Percentiles rank a stretch among this genome's conserved stretches.
These are phyloP conservation scores for Rutpela maculata DNA, from an alignment of 2,888 invertebrate genomes.

Conservation along the genomic window DNA sequence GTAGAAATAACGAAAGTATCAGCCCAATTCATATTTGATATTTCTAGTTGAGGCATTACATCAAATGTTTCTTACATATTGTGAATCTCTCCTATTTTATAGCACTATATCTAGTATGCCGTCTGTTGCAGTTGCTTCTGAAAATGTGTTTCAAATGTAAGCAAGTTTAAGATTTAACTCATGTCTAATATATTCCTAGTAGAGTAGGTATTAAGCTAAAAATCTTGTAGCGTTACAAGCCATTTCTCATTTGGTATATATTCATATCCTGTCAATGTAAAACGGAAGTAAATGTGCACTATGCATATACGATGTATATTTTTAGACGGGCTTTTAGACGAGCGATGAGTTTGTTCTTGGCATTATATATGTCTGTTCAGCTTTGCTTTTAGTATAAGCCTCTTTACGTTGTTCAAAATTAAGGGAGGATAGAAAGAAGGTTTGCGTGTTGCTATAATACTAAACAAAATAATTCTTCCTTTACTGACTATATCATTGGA, in stretches of 20 bases:
- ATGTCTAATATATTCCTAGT: slow-evolving; percentile 9
- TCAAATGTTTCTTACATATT: no score
- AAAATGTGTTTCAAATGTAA: not conserved
- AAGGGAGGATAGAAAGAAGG: not conserved
- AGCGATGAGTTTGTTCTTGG: slow-evolving; percentile 51
- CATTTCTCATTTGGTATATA: slow-evolving; percentile 39
- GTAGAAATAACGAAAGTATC: no score
- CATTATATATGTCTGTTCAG: slow-evolving; percentile 52
- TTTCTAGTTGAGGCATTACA: no score
- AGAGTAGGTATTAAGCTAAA: slow-evolving; percentile 11
- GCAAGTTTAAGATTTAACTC: slow-evolving; percentile 3
- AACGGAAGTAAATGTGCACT: slow-evolving; percentile 49
- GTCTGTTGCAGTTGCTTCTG: not conserved
- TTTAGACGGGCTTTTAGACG: slow-evolving; percentile 49
- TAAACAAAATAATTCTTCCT: not conserved
- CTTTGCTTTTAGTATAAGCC: slow-evolving; percentile 54
- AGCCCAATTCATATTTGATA: no score
- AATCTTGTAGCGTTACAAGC: slow-evolving; percentile 24
- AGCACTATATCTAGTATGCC: no score
- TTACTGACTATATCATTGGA: not conserved
- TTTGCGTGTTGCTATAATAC: slow-evolving; percentile 2
- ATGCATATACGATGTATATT: slow-evolving; percentile 46
- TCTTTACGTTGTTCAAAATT: slow-evolving; percentile 41
- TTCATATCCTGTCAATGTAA: slow-evolving; percentile 50
- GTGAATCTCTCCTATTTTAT: no score